Evolutionary conservation across 2,797 vertebrate species (phyloP).

Genomic region (Etheostoma nigrum): DNA sequence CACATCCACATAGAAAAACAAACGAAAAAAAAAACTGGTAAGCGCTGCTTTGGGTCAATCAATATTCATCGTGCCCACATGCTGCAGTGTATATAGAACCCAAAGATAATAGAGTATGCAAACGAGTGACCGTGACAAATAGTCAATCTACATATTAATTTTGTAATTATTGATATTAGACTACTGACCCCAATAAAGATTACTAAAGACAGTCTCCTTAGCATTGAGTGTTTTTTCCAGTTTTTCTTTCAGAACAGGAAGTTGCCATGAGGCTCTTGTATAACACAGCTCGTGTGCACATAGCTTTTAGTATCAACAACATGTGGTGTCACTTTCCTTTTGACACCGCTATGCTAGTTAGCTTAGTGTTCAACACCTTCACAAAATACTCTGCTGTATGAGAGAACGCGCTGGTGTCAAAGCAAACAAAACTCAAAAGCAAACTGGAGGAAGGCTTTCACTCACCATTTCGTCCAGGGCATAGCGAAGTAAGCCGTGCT

Average conservation of each 20-base stretch:
- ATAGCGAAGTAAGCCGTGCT: conserved; percentile 95
- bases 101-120: background rate
- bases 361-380: conserved; percentile 49
- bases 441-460: conserved; percentile 34
- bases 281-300: conserved; percentile 51
- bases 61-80: conserved; percentile 46
- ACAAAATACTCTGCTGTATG: conserved; percentile 25
- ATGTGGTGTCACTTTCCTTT: conserved; percentile 53
- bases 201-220: conserved; percentile 1
- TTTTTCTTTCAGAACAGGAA: conserved; percentile 54
- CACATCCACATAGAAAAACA: conserved; percentile 13
- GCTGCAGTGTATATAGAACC: conserved; percentile 12
- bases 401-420: conserved; percentile 24
- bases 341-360: conserved; percentile 51
- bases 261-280: conserved; percentile 51
- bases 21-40: conserved; percentile 24
- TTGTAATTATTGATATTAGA: conserved; percentile 9
- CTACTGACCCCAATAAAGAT: conserved; percentile 13
- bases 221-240: conserved; percentile 40
- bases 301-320: conserved; percentile 67
- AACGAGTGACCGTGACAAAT: conserved; percentile 15
- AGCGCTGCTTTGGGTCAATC: conserved; percentile 52
- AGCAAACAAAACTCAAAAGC: background rate
- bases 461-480: conserved; percentile 98
- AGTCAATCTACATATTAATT: background rate